A percentile compares a stretch with the other conserved stretches of the same genome.
Evolutionary conservation across 2,797 vertebrate genomes (phyloP).

Genomic region (Garrulus glandarius): DNA sequence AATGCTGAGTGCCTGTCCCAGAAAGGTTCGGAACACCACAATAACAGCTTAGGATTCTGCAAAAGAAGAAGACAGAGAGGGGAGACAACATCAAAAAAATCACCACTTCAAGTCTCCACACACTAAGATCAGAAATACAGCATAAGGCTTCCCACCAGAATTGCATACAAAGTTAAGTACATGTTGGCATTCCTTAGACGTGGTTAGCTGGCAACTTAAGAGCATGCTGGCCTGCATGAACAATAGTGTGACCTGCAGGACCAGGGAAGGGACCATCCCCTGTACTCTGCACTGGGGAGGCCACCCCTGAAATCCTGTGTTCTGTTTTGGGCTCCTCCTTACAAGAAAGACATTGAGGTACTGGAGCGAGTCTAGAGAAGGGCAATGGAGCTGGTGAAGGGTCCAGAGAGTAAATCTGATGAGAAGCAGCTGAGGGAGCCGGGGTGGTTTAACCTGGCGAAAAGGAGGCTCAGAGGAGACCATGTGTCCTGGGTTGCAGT

Average conservation of each 20-base stretch:
- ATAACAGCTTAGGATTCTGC: not conserved
- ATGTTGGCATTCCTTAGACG: accelerated
- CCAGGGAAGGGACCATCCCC: not conserved
- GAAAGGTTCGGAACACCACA: not conserved
- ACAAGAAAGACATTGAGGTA: not conserved
- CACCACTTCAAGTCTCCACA: not conserved
- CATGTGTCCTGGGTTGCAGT: too few species aligned
- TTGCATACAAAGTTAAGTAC: not conserved
- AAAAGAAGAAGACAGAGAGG: not conserved
- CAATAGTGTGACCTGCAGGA: not conserved
- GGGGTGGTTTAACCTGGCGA: not conserved
- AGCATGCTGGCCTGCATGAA: not conserved
- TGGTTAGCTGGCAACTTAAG: not conserved
- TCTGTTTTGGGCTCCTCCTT: not conserved
- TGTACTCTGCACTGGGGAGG: not conserved
- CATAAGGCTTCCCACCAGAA: not conserved
- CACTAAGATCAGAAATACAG: not conserved
- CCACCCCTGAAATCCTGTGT: not conserved
- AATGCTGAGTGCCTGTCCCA: not conserved
- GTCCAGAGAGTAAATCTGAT: not conserved
- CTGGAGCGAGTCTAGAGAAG: not conserved
- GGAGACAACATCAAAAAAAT: not conserved
- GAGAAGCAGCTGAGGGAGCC: not conserved
- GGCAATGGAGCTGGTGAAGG: not conserved
- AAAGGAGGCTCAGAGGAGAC: not conserved